Percentiles rank a stretch among this genome's conserved stretches.
These are phyloP conservation scores for Erpetoichthys calabaricus DNA, from an alignment of 2,797 vertebrate species.

Conservation along the genomic window DNA sequence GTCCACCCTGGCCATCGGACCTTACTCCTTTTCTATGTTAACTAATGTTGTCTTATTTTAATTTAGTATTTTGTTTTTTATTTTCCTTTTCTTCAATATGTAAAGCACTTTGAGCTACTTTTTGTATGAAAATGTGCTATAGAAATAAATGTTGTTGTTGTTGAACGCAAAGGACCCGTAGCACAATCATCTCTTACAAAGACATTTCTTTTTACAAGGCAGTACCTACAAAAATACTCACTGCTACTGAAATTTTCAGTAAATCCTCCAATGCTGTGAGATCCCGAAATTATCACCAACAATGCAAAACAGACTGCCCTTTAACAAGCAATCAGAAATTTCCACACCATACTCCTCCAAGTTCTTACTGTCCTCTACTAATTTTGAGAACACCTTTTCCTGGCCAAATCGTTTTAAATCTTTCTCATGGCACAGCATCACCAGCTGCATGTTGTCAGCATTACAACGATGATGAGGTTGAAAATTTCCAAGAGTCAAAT, in stretches of 20 bases:
- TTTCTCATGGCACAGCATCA: conserved; percentile 16
- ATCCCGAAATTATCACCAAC: conserved; percentile 16
- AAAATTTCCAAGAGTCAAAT: conserved; percentile 15
- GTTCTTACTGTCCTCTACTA: conserved; percentile 16
- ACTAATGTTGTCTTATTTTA: no score
- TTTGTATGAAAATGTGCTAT: no score
- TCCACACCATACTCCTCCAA: conserved; percentile 14
- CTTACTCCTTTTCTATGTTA: no score
- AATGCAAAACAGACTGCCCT: conserved; percentile 12
- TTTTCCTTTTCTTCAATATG: no score
- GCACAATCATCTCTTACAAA: conserved; percentile 6
- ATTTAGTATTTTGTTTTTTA: no score
- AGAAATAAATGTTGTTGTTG: no score
- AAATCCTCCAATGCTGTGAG: conserved; percentile 14
- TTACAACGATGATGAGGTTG: conserved; percentile 12
- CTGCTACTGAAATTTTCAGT: conserved; percentile 16
- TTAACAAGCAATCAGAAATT: conserved; percentile 8
- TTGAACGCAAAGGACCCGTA: conserved; percentile 11
- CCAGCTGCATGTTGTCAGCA: conserved; percentile 18
- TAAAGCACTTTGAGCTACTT: no score
- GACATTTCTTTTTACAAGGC: conserved; percentile 10
- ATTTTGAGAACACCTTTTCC: conserved; percentile 10
- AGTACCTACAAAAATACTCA: conserved; percentile 14
- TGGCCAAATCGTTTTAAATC: conserved; percentile 20
- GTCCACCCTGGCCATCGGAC: no score